Evolutionary conservation across 2,888 invertebrate species (phyloP).

Genomic region (Antheraea yamamai): DNA sequence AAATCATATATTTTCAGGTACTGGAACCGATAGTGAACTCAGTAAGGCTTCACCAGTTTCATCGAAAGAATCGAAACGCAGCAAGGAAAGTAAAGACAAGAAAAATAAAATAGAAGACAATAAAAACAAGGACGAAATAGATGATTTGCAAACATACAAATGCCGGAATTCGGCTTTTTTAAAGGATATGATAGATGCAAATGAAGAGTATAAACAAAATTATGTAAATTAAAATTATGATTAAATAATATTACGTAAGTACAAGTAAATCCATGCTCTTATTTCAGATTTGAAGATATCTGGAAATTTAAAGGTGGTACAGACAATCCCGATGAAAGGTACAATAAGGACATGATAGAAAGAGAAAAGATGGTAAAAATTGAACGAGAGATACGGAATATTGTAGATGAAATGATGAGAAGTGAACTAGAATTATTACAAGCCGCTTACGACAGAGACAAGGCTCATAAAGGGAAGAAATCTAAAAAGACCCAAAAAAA

Average conservation of each 20-base stretch:
- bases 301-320: constrained; percentile 92
- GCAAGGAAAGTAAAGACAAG: constrained; percentile 87
- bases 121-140: constrained; percentile 84
- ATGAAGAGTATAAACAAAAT: constrained; percentile 83
- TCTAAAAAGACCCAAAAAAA: constrained; percentile 89
- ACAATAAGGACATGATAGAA: constrained; percentile 92
- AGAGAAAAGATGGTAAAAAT: constrained; percentile 91
- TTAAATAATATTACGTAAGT: neutral
- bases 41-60: constrained; percentile 90
- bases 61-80: constrained; percentile 90
- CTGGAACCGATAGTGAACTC: constrained; percentile 89
- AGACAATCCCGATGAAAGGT: constrained; percentile 87
- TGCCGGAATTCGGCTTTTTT: constrained; percentile 87
- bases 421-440: constrained; percentile 86
- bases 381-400: constrained; percentile 90
- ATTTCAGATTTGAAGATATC: constrained; percentile 85
- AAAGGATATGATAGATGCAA: constrained; percentile 86
- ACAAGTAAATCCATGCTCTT: neutral
- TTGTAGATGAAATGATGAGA: constrained; percentile 90
- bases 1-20: constrained; percentile 41
- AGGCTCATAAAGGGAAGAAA: constrained; percentile 88
- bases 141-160: constrained; percentile 84
- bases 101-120: constrained; percentile 76
- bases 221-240: constrained; percentile 1
- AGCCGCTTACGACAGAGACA: constrained; percentile 88